Base-by-base conservation (phyloP, 2,888 invertebrate genomes). In the Oxyteleia sp. region DNA sequence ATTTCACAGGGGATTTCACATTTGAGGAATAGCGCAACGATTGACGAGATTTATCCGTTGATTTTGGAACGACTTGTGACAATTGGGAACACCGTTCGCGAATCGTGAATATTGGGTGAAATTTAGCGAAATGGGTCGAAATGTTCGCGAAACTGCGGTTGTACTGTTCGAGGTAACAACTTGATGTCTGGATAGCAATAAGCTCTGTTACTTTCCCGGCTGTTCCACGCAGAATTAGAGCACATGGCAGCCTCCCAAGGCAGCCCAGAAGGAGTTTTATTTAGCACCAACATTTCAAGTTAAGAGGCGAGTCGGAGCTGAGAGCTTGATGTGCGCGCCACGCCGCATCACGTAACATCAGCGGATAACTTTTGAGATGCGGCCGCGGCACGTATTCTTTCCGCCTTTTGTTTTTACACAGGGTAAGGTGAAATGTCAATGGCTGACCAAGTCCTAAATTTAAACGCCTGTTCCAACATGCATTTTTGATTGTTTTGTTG, bases 241-340 rank as follows among this genome's bases (percentile, higher is more conserved):
- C 92, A 91, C 88, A 91, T 92, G 92, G 92, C 92, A 92, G 88
- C 88, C 86, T 88, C 90, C 91, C 92, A 92, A 87, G 88, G 87
- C 88, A 91, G 92, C 92, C 90, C 89, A 86, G 88, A 91, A 92
- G 91, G 86, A 92, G 92, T 92, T 92, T 93, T 92, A 92, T 93
- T 93, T 93, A 93, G 93, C 92, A 92, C 91, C 91, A 89, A 89
- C 90, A 89, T 90, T 89, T 87, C 80, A 88, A 86, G 68, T 79
- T 63, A 61, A 82, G 78, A 72, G 78, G 41, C 41, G 38, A 83
- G 74, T 78, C 63, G 49, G 20, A 38, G 78, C 68, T 71, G 38
- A 78, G 82, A 68, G 79, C 57, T 32, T 71, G 79, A 64, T 66
- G 55, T 49, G 80, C 75, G 74, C 82, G 84, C 85, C 78, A 20